A percentile compares a stretch with the other conserved stretches of the same genome.
These are phyloP conservation scores for Microtus montanus DNA, from an alignment of 2,113 vertebrate genomes.

Conservation along the genomic window DNA sequence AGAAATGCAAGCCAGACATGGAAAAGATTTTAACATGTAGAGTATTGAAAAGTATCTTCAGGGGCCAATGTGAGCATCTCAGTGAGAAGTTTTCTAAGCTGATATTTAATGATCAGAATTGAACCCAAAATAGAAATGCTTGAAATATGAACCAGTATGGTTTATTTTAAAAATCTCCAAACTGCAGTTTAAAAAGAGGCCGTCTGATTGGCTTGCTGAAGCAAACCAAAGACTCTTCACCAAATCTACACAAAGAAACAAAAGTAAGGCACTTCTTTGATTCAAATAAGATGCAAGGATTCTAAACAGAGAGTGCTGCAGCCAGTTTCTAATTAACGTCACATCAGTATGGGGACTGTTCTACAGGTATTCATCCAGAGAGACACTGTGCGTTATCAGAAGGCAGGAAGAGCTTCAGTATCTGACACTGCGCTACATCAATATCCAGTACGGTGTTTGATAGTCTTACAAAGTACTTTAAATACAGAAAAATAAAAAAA, in stretches of 20 bases:
- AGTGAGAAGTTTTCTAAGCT: slow-evolving; percentile 3
- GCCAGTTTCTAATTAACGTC: not conserved
- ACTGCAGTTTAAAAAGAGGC: not conserved
- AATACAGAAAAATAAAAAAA: not conserved
- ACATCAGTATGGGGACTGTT: not conserved
- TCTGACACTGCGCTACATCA: not conserved
- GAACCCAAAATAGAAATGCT: not conserved
- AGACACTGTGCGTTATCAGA: not conserved
- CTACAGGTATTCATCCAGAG: not conserved
- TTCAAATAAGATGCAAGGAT: slow-evolving; percentile 17
- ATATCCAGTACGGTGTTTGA: not conserved
- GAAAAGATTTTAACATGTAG: not conserved
- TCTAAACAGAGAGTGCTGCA: not conserved
- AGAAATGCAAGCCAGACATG: slow-evolving; percentile 1
- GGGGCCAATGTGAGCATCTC: not conserved
- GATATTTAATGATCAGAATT: slow-evolving; percentile 28
- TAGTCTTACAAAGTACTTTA: not conserved
- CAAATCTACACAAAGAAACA: not conserved
- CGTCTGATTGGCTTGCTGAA: not conserved
- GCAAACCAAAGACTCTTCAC: not conserved
- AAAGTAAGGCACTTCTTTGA: not conserved
- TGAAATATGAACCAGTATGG: not conserved
- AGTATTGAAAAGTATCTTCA: slow-evolving; percentile 8
- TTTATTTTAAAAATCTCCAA: slow-evolving; percentile 32
- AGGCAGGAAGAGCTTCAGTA: not conserved